These are phyloP conservation scores for Macrotis lagotis DNA, from an alignment of 2,113 vertebrate genomes.

Conservation along the genomic window DNA sequence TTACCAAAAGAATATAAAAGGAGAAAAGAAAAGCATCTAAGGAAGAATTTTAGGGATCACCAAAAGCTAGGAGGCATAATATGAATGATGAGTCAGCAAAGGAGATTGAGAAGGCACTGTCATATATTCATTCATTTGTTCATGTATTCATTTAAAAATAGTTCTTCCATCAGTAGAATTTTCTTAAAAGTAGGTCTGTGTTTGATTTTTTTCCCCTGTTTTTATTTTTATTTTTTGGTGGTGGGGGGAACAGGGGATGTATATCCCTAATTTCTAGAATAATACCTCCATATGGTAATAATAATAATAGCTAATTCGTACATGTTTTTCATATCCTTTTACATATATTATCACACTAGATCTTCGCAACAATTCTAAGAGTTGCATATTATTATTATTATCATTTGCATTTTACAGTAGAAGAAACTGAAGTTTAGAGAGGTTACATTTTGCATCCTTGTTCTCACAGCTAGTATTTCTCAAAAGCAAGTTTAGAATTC, in stretches of 20 bases:
- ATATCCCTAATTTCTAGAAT: not conserved
- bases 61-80: not conserved
- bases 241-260: not conserved
- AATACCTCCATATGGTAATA: not conserved
- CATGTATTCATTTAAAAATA: not conserved
- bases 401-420: not conserved
- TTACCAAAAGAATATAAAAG: not conserved
- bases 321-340: not conserved
- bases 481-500: not conserved
- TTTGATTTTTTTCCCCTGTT: not conserved
- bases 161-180: not conserved
- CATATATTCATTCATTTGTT: not conserved
- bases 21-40: not conserved
- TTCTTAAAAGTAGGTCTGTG: not conserved
- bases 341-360: not conserved
- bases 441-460: not conserved
- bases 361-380: not conserved
- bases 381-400: not conserved
- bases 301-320: not conserved
- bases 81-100: not conserved
- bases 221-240: not conserved
- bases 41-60: not conserved
- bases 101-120: not conserved
- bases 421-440: not conserved
- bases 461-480: not conserved